Evolutionary conservation across 2,888 invertebrate species (phyloP).

Genomic region (Thyatira batis): DNA sequence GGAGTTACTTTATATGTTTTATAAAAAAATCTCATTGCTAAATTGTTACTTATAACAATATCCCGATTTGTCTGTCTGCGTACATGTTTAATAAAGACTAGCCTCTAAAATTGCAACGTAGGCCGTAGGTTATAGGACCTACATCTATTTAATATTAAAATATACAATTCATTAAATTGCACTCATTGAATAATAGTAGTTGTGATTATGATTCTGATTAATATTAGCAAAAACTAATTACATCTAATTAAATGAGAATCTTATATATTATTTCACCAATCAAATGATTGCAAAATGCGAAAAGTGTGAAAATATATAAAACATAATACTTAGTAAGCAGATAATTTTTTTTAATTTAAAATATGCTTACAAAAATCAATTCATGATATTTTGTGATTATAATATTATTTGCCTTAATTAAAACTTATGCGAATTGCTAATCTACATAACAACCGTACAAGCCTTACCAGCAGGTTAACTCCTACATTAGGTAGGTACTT

Average conservation of each 20-base stretch:
- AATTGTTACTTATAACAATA: neutral
- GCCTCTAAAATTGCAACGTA: neutral
- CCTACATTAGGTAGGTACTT: neutral
- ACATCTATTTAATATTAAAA: neutral
- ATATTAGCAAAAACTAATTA: neutral
- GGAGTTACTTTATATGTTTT: neutral
- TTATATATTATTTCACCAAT: neutral
- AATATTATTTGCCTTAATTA: neutral
- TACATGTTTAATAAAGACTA: neutral
- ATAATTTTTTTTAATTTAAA: neutral
- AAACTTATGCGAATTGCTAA: conserved; percentile 40
- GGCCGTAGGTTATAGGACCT: neutral
- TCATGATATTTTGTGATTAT: neutral
- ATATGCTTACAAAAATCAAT: neutral
- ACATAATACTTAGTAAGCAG: neutral
- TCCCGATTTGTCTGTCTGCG: neutral
- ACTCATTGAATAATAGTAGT: neutral
- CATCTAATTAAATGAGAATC: neutral
- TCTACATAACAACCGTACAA: conserved; percentile 72
- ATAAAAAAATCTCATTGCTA: neutral
- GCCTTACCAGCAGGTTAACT: conserved; percentile 8
- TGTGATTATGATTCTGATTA: neutral
- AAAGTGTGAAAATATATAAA: neutral
- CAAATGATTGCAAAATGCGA: too few species aligned
- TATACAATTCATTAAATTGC: neutral